Evolutionary conservation across 2,888 invertebrate species (phyloP).

Genomic region (Drosophila kambysellisi): DNA sequence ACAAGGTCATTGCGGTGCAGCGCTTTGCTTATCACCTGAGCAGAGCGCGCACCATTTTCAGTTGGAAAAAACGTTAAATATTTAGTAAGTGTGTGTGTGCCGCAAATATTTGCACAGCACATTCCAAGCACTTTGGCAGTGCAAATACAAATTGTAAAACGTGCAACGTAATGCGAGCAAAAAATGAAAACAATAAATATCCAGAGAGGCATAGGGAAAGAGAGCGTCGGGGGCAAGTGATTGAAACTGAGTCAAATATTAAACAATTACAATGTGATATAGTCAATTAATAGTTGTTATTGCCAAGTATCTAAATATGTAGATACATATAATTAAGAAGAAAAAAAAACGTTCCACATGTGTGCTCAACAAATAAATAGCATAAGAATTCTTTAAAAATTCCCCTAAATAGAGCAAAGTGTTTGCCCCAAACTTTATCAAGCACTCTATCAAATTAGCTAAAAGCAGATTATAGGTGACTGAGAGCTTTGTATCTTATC

Average conservation of each 20-base stretch:
- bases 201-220: neutral
- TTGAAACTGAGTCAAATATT: neutral
- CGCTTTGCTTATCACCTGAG: conserved; percentile 53
- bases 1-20: conserved; percentile 58
- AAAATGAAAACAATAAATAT: conserved; percentile 4
- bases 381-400: neutral
- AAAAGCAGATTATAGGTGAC: conserved; percentile 13
- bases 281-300: neutral
- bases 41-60: conserved; percentile 42
- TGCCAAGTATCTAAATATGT: neutral
- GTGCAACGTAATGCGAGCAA: conserved; percentile 47
- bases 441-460: conserved; percentile 15
- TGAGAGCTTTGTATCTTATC: conserved; percentile 26
- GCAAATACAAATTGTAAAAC: conserved; percentile 61
- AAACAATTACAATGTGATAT: neutral
- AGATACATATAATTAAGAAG: conserved; percentile 2
- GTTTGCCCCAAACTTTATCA: conserved; percentile 12
- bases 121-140: conserved; percentile 70
- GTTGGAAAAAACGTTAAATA: conserved; percentile 19
- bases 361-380: conserved; percentile 16
- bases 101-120: conserved; percentile 73
- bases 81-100: conserved; percentile 32
- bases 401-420: neutral
- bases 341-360: conserved; percentile 22
- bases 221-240: conserved; percentile 2